Base-by-base conservation (phyloP, 2,888 invertebrate species). In the Cistogaster globosa region DNA sequence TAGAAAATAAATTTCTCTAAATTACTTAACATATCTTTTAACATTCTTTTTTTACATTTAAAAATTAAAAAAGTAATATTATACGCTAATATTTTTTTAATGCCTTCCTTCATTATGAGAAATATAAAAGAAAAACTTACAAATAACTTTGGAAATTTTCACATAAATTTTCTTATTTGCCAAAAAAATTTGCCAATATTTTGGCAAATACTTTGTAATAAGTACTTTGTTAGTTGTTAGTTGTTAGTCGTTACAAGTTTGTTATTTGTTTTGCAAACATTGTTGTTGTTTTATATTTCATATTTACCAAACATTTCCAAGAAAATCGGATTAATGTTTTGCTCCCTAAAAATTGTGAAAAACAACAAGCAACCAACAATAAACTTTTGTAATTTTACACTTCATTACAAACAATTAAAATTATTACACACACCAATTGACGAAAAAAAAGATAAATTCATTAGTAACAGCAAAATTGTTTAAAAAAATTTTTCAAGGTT, bases 341-440 rank as follows among this genome's bases (percentile, higher is more conserved):
- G 57, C 36, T 7, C 16, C 14, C 11, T 12, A 42, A 42, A 42
- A 75, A 75, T 53, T 63, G 26, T 14, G 1, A 45, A 74, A 60
- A 60, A 22, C 42, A 36, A 32, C 36, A 48, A 32, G 6, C 16
- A 14, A 7, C 51, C 3, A 69, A 48, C 51, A 72, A 80, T 18
- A 63, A 83, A 83, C 58, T 83, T 82, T 83, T 63, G 76, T 45
- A 83, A 83, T 83, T 83, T 83, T 72, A 83, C 82, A 83, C 76
- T 76, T 83, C 82, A 83, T 83, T 83, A 77, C 76, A 83, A 83
- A 72, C 82, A 76, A 83, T 83, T 77, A 71, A 77, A 83, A 77
- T 83, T 83, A 72, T 72, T 60, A 60, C 65, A 32, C 82, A 83
- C 76, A 63, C 65, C 76, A 83, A 5, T 77, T 58, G 60, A 22